phyloP scores from a whole-genome alignment of 2,888 invertebrate species.

The Pilophorus perplexus region DNA sequence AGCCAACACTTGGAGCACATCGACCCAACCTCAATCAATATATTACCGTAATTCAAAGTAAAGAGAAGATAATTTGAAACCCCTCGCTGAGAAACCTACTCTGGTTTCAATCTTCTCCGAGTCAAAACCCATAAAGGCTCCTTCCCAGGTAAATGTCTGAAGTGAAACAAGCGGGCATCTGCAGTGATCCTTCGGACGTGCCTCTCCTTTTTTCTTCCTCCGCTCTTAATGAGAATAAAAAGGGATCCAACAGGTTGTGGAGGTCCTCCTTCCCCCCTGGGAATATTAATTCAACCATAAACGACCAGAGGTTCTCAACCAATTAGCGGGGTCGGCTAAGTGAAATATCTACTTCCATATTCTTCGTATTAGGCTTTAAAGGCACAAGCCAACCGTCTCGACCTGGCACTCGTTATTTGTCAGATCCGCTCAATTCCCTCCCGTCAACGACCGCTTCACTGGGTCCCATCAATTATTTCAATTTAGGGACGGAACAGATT shows the following conservation, averaged over 20 bases:
- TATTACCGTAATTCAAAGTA: too few relatives aligned
- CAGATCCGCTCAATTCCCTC: conserved; percentile 2
- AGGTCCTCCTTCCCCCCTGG: conserved; percentile 18
- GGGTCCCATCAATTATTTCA: conserved; percentile 19
- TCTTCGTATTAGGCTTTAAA: conserved; percentile 30
- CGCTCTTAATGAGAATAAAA: too few relatives aligned
- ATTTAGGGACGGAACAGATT: conserved; percentile 9
- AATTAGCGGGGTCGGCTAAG: conserved; percentile 40
- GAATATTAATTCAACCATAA: conserved; percentile 42
- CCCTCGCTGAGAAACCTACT: too few relatives aligned
- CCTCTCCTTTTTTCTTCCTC: too few relatives aligned
- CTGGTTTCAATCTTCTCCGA: too few relatives aligned
- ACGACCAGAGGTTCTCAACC: conserved; percentile 36
- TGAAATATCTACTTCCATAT: conserved; percentile 40
- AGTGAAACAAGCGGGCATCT: too few relatives aligned
- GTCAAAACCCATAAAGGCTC: too few relatives aligned
- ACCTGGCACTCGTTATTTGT: conserved; percentile 27
- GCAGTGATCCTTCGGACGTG: too few relatives aligned
- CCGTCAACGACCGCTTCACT: background rate
- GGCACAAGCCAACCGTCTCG: conserved; percentile 33
- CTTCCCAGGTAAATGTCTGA: too few relatives aligned
- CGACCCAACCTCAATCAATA: too few relatives aligned
- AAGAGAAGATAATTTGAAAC: too few relatives aligned
- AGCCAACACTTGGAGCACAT: too few relatives aligned
- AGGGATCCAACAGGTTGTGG: conserved; percentile 17